A percentile compares a stretch with the other conserved stretches of the same genome.
Conservation (phyloP, 2,888 invertebrate species). For the Dexiosoma caninum region DNA sequence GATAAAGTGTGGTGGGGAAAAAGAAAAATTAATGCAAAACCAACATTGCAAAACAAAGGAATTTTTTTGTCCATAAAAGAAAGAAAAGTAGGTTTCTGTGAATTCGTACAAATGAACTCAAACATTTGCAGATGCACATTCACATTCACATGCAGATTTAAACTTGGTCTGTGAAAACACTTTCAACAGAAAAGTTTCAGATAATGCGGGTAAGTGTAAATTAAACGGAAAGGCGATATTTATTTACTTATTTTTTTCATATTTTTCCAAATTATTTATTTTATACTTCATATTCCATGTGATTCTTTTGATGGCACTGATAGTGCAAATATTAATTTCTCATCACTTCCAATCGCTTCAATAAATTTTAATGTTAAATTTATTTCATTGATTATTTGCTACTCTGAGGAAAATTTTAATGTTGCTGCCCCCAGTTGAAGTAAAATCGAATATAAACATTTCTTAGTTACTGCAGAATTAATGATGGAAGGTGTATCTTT, state of each 20-base stretch:
- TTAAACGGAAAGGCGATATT: no score
- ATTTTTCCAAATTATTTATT: no score
- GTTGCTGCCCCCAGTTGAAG: not conserved
- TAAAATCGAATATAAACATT: not conserved
- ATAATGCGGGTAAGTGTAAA: not conserved
- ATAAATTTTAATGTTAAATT: not conserved
- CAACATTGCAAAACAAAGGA: conserved; percentile 1
- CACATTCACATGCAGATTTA: conserved; percentile 11
- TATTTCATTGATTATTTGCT: no score
- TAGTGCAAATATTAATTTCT: not conserved
- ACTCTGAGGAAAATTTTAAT: not conserved
- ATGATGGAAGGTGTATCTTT: not conserved
- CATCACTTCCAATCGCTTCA: no score
- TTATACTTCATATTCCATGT: no score
- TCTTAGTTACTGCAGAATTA: not conserved
- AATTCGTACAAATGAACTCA: not conserved
- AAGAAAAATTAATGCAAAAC: not conserved
- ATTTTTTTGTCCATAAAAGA: not conserved
- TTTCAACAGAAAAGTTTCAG: not conserved
- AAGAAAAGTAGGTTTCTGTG: not conserved
- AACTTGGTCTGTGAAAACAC: not conserved
- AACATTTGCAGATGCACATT: not conserved
- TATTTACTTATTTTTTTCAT: no score
- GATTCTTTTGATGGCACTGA: no score
- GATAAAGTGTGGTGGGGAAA: not conserved